Percentiles rank a stretch among this genome's conserved stretches.
Conservation (phyloP, 2,888 invertebrate species). For the Cephalotes varians region DNA sequence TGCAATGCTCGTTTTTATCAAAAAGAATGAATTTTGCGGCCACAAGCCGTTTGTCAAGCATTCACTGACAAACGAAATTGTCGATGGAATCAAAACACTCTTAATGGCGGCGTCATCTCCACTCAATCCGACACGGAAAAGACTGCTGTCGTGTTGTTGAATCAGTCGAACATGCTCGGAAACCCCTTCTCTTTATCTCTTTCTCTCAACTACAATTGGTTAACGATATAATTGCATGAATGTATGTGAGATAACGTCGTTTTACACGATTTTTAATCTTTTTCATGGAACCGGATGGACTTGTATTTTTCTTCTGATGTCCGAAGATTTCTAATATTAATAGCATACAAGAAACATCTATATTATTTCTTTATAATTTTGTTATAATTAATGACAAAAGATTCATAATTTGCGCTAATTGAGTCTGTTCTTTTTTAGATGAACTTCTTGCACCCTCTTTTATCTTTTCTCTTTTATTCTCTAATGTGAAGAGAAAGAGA, state of each 20-base stretch:
- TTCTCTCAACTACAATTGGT: conserved; percentile 36
- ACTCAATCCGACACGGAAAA: conserved; percentile 51
- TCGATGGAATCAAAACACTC: conserved; percentile 1
- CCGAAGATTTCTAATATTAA: neutral
- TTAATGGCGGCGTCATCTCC: conserved; percentile 57
- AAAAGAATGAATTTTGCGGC: neutral
- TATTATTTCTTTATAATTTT: no score
- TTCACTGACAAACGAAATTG: conserved; percentile 29
- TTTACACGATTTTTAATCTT: neutral
- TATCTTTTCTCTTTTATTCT: no score
- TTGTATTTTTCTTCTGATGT: neutral
- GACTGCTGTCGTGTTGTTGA: conserved; percentile 52
- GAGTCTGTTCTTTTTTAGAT: no score
- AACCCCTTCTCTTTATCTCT: conserved; percentile 69
- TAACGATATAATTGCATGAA: neutral
- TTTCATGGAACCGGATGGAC: neutral
- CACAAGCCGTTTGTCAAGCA: neutral
- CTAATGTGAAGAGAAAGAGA: no score
- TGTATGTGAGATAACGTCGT: neutral
- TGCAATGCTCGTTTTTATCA: neutral
- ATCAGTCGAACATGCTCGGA: conserved; percentile 52
- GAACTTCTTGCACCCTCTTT: no score
- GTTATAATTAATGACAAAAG: no score
- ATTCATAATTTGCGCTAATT: no score
- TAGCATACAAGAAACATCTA: no score